phyloP scores from a whole-genome alignment of 2,113 vertebrate genomes.

The Austrofundulus limnaeus region DNA sequence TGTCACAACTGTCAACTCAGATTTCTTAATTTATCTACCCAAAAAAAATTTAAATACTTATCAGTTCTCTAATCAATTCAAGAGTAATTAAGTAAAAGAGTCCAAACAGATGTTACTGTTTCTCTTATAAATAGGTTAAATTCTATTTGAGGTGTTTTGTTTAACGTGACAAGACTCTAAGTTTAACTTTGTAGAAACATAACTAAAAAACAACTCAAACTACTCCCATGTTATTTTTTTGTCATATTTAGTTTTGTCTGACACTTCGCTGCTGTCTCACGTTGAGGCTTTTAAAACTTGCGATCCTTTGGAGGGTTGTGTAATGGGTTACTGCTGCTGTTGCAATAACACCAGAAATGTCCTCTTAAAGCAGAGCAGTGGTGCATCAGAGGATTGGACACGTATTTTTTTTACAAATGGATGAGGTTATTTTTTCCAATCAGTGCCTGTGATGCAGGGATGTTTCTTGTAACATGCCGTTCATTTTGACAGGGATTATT shows the following conservation, averaged over 20 bases:
- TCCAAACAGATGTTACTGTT: background rate
- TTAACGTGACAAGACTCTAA: background rate
- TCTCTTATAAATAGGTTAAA: too few species aligned
- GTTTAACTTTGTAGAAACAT: background rate
- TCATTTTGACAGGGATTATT: background rate
- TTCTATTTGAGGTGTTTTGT: background rate
- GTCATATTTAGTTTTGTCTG: background rate
- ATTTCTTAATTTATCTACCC: too few species aligned
- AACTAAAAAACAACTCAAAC: background rate
- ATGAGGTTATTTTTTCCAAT: constrained; percentile 4
- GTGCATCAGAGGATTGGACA: background rate
- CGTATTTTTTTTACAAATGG: background rate
- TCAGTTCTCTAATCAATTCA: too few species aligned
- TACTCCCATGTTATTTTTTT: background rate
- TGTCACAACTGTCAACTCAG: too few species aligned
- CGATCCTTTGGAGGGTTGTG: background rate
- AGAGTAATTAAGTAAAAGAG: background rate
- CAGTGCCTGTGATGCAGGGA: constrained; percentile 11
- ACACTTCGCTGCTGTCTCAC: background rate
- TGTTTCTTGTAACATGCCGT: too few species aligned
- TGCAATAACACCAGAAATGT: background rate
- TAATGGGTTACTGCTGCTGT: constrained; percentile 1
- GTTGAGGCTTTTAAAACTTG: background rate
- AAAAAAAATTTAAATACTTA: too few species aligned
- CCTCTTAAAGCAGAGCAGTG: background rate